Percentiles rank a stretch among this genome's conserved stretches.
phyloP scores from a whole-genome alignment of 1,140 invertebrate genomes.

The Condylostylus longicornis region DNA sequence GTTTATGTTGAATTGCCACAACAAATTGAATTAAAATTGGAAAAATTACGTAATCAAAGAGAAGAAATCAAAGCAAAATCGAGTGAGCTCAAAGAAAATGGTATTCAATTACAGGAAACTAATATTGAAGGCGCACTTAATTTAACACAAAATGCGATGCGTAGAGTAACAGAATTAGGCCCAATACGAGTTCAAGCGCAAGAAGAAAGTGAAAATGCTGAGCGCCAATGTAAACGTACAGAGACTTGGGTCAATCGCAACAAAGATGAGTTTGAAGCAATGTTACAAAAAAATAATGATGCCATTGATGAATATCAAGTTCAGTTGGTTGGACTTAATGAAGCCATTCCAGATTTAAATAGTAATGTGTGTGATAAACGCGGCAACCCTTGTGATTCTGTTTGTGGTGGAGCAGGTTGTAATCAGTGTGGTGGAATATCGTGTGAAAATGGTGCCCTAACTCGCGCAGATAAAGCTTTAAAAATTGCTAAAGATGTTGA shows the following conservation, averaged over 20 bases:
- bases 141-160: conserved; percentile 65
- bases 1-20: conserved; percentile 61
- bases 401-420: conserved; percentile 92
- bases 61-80: conserved; percentile 57
- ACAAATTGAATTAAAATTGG: too few relatives aligned
- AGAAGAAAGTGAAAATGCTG: conserved; percentile 56
- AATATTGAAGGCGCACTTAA: conserved; percentile 90
- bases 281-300: conserved; percentile 51
- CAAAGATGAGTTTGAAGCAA: conserved; percentile 49
- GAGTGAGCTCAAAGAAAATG: conserved; percentile 62
- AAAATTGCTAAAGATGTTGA: conserved; percentile 73
- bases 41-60: conserved; percentile 55
- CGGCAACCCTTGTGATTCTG: conserved; percentile 69
- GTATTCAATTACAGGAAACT: conserved; percentile 81
- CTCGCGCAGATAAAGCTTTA: conserved; percentile 70
- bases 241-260: conserved; percentile 62
- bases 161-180: conserved; percentile 34
- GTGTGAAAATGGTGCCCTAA: conserved; percentile 76
- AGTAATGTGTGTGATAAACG: conserved; percentile 74
- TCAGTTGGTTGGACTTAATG: conserved; percentile 50
- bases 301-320: conserved; percentile 46
- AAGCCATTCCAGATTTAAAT: conserved; percentile 71
- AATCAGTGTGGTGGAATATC: conserved; percentile 77
- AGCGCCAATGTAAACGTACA: conserved; percentile 65
- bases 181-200: conserved; percentile 50